Conservation (phyloP, 2,888 invertebrate species). For the Hydrotaea diabolus region DNA sequence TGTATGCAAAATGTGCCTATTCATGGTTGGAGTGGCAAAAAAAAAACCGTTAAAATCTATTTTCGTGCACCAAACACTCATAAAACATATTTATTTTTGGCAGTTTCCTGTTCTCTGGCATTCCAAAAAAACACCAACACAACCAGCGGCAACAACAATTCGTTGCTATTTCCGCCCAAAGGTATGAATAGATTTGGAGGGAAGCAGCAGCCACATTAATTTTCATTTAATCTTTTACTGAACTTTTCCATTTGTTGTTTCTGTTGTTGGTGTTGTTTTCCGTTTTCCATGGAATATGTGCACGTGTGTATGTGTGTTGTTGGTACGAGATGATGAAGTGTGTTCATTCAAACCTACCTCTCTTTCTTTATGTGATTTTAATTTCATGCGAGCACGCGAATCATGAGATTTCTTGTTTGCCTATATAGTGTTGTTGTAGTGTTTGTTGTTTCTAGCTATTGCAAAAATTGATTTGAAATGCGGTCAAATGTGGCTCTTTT, state of each 20-base stretch:
- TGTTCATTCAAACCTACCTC: not conserved
- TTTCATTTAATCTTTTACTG: slow-evolving; percentile 34
- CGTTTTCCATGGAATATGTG: not conserved
- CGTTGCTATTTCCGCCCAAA: slow-evolving; percentile 50
- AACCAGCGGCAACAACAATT: slow-evolving; percentile 28
- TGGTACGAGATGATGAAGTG: slow-evolving; percentile 7
- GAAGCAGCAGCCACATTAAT: slow-evolving; percentile 18
- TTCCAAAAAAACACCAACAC: not conserved
- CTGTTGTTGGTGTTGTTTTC: not conserved
- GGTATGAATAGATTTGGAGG: not conserved
- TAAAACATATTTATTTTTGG: slow-evolving; percentile 21
- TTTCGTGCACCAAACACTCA: slow-evolving; percentile 28
- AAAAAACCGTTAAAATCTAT: slow-evolving; percentile 37
- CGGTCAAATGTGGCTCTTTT: slow-evolving; percentile 64
- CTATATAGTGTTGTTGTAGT: slow-evolving; percentile 18
- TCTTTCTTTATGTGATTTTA: slow-evolving; percentile 54
- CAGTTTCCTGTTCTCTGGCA: slow-evolving; percentile 51
- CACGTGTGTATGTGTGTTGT: no score
- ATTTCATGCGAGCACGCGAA: slow-evolving; percentile 59
- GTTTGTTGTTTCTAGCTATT: slow-evolving; percentile 24
- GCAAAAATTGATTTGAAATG: slow-evolving; percentile 66
- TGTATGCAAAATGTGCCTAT: slow-evolving; percentile 27
- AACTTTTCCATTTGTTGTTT: not conserved
- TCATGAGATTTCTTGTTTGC: slow-evolving; percentile 51
- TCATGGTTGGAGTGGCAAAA: slow-evolving; percentile 36